Evolutionary conservation across 1,140 invertebrate genomes (phyloP).

Genomic region (Neelides sp.): DNA sequence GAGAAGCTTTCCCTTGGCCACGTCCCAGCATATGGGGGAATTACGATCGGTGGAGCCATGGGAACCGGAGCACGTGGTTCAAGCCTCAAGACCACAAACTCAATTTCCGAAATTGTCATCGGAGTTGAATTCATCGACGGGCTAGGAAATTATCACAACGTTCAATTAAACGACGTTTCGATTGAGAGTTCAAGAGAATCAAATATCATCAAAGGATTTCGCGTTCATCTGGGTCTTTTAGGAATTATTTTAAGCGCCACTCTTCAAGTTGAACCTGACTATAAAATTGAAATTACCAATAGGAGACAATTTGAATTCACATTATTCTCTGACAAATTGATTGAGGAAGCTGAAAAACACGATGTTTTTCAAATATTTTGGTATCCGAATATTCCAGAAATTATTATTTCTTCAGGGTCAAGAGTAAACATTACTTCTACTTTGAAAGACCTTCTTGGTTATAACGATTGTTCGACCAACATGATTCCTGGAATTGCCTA

Average conservation of each 20-base stretch:
- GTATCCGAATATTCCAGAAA: no score
- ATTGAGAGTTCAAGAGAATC: no score
- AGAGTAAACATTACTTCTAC: no score
- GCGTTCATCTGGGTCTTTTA: conserved; percentile 2
- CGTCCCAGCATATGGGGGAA: background rate
- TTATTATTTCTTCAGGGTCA: no score
- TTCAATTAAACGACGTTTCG: background rate
- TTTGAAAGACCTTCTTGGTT: no score
- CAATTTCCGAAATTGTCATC: conserved; percentile 3
- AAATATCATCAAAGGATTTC: background rate
- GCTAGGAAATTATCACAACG: background rate
- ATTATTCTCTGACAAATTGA: no score
- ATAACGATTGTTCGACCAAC: no score
- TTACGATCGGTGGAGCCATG: conserved; percentile 4
- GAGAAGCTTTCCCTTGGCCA: background rate
- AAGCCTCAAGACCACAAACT: background rate
- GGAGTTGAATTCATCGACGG: background rate
- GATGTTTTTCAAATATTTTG: no score
- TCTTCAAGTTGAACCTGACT: background rate
- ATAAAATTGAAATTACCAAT: no score
- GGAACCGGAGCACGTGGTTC: conserved; percentile 6
- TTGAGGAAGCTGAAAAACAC: no score
- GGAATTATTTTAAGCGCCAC: background rate
- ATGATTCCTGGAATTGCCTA: no score
- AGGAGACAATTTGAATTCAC: no score